Evolutionary conservation across 2,888 invertebrate species (phyloP).

Genomic region (Synanthedon myopaeformis): DNA sequence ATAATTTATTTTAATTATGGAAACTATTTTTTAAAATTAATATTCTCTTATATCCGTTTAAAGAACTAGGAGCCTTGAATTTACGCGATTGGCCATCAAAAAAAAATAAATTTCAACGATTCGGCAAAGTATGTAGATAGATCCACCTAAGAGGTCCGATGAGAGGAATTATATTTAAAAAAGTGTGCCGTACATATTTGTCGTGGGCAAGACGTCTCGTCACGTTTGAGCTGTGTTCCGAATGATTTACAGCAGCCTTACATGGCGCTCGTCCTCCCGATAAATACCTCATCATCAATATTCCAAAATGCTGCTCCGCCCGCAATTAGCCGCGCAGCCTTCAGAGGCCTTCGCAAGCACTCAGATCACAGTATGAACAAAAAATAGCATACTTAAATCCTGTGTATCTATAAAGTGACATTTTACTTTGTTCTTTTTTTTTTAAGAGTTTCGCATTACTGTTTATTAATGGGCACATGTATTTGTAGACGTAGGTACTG

Average conservation of each 20-base stretch:
- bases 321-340: constrained; percentile 66
- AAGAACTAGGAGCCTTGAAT: no score
- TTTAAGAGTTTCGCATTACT: not conserved
- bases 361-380: constrained; percentile 43
- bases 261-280: constrained; percentile 64
- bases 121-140: not conserved
- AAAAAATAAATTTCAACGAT: no score
- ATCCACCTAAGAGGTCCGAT: constrained; percentile 1
- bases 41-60: no score
- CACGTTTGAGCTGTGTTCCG: constrained; percentile 57
- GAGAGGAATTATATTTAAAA: constrained; percentile 9
- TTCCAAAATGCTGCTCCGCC: constrained; percentile 66
- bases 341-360: constrained; percentile 58
- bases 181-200: constrained; percentile 13
- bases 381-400: constrained; percentile 49
- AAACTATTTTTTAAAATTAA: no score
- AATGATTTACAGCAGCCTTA: constrained; percentile 66
- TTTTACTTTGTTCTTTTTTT: constrained; percentile 34
- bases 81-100: no score
- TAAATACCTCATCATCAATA: constrained; percentile 69
- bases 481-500: not conserved
- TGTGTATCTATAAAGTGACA: constrained; percentile 57
- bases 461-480: not conserved
- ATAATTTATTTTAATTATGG: no score
- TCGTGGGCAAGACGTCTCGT: constrained; percentile 52